Evolutionary conservation across 2,113 vertebrate species (phyloP), one percentile per base, ranked within the genome.

Genomic region (Geococcyx californianus): DNA sequence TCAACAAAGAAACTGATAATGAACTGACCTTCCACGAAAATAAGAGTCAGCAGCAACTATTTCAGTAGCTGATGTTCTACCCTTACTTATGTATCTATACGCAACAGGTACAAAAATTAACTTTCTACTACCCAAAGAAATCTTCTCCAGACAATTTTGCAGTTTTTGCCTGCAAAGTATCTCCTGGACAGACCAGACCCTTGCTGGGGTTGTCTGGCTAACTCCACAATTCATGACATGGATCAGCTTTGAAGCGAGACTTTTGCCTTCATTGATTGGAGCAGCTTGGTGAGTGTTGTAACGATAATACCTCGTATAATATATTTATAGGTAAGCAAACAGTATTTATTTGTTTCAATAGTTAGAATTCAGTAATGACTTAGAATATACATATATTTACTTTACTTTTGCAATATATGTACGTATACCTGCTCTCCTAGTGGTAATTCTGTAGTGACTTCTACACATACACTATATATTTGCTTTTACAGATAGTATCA

Each of bases 161-260:
- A 2, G 36, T 28, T 12, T 10, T 60, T 28, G 14, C 6, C 25
- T 60, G 19, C 18, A 42, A 1, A 2, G 69, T 13, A 5, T 60
- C 31, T 69, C 44, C 66, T 2, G 7, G 28, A 60, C 7, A 56
- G 33, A 44, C 3, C 8, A 55, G 4, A 36, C 25, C 3, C 11
- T 25, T 62, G 13, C 24, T 60, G 29, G 16, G 16, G 10, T 17
- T 17, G 15, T 10, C 45, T 91, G 20, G 3, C 18, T 63, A 36
- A 68, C 36, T 56, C n/a, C 1, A 0, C 8, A 11, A 11, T 34
- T 23, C 29, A 29, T 17, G 51, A 21, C 12, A 44, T 0, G 2
- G 9, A 55, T 24, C 19, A 15, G 11, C 59, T 60, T 31, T 69
- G 6, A 84, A 77, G 14, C 10, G 7, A 68, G 29, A 60, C 8